phyloP scores from a whole-genome alignment of 2,888 invertebrate species.

The Tetragonisca angustula region DNA sequence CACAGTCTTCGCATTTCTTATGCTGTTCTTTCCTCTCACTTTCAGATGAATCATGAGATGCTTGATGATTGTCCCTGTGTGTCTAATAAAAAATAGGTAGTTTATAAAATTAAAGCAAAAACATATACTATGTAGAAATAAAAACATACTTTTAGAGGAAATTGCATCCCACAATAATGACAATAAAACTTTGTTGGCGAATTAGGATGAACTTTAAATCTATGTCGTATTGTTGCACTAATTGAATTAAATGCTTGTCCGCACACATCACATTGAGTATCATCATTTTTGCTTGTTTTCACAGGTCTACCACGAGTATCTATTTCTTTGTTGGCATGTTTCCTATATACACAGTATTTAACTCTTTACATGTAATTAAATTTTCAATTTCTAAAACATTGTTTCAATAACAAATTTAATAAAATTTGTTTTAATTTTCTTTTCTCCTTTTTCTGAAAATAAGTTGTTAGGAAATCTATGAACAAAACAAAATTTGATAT shows the following conservation, averaged over 20 bases:
- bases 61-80: slow-evolving; percentile 86
- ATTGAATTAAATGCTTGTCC: slow-evolving; percentile 86
- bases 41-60: slow-evolving; percentile 83
- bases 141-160: slow-evolving; percentile 86
- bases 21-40: slow-evolving; percentile 69
- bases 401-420: slow-evolving; percentile 4
- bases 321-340: slow-evolving; percentile 88
- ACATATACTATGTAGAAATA: neutral
- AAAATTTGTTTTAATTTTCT: neutral
- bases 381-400: slow-evolving; percentile 15
- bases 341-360: slow-evolving; percentile 81
- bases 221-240: slow-evolving; percentile 88
- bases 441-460: slow-evolving; percentile 4
- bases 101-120: slow-evolving; percentile 13
- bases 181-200: slow-evolving; percentile 88
- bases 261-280: slow-evolving; percentile 87
- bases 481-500: neutral
- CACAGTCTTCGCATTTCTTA: slow-evolving; percentile 86
- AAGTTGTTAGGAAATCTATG: neutral
- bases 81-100: slow-evolving; percentile 82
- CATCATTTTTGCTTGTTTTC: slow-evolving; percentile 75
- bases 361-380: slow-evolving; percentile 35
- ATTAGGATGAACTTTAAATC: slow-evolving; percentile 88
- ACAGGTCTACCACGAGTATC: slow-evolving; percentile 83
- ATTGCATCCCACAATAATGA: slow-evolving; percentile 88